Evolutionary conservation across 1,140 invertebrate species (phyloP).

Genomic region (Leptinotarsa texana): DNA sequence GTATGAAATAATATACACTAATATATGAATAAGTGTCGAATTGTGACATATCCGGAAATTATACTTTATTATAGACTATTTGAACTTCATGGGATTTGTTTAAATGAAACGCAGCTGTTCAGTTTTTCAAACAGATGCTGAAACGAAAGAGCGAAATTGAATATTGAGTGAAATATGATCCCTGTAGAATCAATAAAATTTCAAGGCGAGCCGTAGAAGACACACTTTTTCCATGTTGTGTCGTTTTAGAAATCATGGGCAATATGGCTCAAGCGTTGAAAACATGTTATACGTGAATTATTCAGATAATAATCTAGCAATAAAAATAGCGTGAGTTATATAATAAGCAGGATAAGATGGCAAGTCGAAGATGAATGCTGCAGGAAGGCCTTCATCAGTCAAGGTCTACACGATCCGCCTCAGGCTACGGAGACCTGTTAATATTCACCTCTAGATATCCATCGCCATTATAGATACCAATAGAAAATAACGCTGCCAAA

Average conservation of each 20-base stretch:
- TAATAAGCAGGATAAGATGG: slow-evolving; percentile 32
- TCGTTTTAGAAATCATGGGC: background rate
- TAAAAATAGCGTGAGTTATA: slow-evolving; percentile 30
- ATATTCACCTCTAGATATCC: slow-evolving; percentile 35
- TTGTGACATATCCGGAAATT: no score
- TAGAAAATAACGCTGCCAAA: slow-evolving; percentile 33
- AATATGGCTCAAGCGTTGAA: slow-evolving; percentile 2
- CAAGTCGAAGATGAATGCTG: slow-evolving; percentile 38
- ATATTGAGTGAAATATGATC: no score
- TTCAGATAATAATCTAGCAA: slow-evolving; percentile 24
- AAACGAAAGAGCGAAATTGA: no score
- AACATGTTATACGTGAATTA: slow-evolving; percentile 25
- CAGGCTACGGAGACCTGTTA: slow-evolving; percentile 23
- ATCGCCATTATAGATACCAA: slow-evolving; percentile 34
- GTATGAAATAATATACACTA: no score
- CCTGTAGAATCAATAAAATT: no score
- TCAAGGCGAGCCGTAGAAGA: background rate
- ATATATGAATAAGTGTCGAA: no score
- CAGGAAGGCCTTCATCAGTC: slow-evolving; percentile 38
- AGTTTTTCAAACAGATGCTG: no score
- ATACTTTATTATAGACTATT: no score
- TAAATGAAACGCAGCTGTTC: no score
- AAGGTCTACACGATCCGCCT: slow-evolving; percentile 37
- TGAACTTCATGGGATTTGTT: no score
- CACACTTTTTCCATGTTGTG: background rate